Evolutionary conservation across 2,888 invertebrate genomes (phyloP).

Genomic region (Homarus gammarus): DNA sequence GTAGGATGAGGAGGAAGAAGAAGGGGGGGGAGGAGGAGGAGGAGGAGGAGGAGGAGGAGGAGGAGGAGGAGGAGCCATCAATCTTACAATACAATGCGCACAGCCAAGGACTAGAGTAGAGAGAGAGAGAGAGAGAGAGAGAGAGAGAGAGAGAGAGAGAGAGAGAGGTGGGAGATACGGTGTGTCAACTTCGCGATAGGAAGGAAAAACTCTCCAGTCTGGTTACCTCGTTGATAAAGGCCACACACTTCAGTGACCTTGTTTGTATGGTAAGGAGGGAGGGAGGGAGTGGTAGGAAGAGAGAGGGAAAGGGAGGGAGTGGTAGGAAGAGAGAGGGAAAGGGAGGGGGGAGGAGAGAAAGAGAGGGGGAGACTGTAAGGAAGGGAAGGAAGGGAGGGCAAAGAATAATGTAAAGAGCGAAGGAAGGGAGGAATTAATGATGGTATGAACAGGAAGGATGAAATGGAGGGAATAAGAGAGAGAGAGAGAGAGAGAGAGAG

Average conservation of each 20-base stretch:
- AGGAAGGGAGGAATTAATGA: too few species aligned
- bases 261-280: too few species aligned
- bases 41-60: too few species aligned
- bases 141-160: conserved; percentile 6
- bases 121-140: not conserved
- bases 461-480: not conserved
- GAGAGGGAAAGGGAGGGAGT: conserved; percentile 19
- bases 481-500: not conserved
- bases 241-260: too few species aligned
- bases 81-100: not conserved
- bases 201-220: too few species aligned
- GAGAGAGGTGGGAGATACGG: not conserved
- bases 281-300: conserved; percentile 6
- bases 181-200: not conserved
- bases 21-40: too few species aligned
- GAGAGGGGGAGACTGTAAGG: not conserved
- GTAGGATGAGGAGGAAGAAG: too few species aligned
- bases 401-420: not conserved
- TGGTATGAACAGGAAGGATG: too few species aligned
- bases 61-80: too few species aligned
- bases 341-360: conserved; percentile 15
- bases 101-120: not conserved
- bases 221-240: too few species aligned
- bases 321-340: conserved; percentile 14
- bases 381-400: not conserved